Evolutionary conservation across 2,888 invertebrate species (phyloP).

Genomic region (Drosophila paranaensis): DNA sequence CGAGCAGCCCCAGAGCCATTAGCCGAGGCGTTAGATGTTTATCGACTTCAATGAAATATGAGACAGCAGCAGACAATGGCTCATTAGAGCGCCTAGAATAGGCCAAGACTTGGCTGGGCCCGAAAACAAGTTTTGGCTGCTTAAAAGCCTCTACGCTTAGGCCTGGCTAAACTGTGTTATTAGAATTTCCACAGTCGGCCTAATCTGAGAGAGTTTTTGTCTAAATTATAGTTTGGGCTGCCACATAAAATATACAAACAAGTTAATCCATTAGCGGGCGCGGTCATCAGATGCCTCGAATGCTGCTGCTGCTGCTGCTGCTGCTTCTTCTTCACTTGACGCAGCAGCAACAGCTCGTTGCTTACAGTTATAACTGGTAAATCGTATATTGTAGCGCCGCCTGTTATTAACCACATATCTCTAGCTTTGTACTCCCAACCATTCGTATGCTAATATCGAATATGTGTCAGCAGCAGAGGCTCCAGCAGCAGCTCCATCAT

Average conservation of each 20-base stretch:
- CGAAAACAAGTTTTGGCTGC: slow-evolving; percentile 55
- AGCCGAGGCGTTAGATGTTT: slow-evolving; percentile 72
- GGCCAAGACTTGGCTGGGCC: neutral
- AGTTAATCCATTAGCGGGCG: slow-evolving; percentile 78
- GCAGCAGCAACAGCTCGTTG: slow-evolving; percentile 14
- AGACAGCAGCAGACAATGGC: slow-evolving; percentile 67
- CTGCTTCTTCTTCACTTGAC: slow-evolving; percentile 6
- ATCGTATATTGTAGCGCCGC: slow-evolving; percentile 55
- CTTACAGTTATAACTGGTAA: slow-evolving; percentile 67
- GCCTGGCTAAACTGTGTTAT: slow-evolving; percentile 46
- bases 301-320: slow-evolving; percentile 5
- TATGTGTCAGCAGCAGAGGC: slow-evolving; percentile 60
- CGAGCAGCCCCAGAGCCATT: slow-evolving; percentile 43
- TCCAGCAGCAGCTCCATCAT: slow-evolving; percentile 5
- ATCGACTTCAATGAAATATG: slow-evolving; percentile 70
- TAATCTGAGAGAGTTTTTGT: slow-evolving; percentile 18
- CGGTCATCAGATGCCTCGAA: slow-evolving; percentile 24
- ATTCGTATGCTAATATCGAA: slow-evolving; percentile 72
- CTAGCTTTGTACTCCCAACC: slow-evolving; percentile 45
- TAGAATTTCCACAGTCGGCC: slow-evolving; percentile 36
- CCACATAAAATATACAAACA: slow-evolving; percentile 71
- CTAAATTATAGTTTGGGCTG: slow-evolving; percentile 60
- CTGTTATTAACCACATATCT: slow-evolving; percentile 59
- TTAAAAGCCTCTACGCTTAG: slow-evolving; percentile 6
- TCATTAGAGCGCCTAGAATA: slow-evolving; percentile 58